These are phyloP conservation scores for Phoxinus phoxinus DNA, from an alignment of 2,113 vertebrate species.

Conservation along the genomic window DNA sequence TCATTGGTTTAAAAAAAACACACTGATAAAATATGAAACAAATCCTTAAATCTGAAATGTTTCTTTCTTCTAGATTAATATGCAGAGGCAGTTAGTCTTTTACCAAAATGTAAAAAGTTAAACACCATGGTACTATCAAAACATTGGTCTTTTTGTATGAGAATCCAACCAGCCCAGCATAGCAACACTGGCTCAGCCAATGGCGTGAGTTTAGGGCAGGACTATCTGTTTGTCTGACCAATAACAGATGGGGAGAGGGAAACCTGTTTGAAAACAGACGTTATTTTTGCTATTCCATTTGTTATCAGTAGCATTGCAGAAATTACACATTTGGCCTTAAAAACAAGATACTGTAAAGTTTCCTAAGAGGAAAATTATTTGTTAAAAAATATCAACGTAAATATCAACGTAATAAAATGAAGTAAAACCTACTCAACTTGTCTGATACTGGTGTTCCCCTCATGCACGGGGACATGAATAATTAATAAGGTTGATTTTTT, in stretches of 20 bases:
- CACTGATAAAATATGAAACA: neutral
- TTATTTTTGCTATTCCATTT: neutral
- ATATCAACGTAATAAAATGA: no score
- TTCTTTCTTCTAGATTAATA: neutral
- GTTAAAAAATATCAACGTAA: no score
- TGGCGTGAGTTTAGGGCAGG: neutral
- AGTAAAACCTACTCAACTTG: no score
- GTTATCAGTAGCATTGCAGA: neutral
- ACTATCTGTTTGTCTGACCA: constrained; percentile 1
- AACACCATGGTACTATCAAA: neutral
- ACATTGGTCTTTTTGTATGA: neutral
- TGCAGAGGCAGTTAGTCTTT: neutral
- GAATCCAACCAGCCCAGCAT: neutral
- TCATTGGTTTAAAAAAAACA: neutral
- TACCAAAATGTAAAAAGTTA: neutral
- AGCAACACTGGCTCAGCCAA: neutral
- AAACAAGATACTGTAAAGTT: neutral
- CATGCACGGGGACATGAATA: no score
- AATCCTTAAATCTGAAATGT: neutral
- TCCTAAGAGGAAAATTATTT: neutral
- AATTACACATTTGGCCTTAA: neutral
- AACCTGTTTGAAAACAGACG: neutral
- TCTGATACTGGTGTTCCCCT: no score
- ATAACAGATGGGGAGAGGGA: neutral
- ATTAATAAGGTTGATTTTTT: no score